These are phyloP conservation scores for Drosophila parthenogenetica DNA, from an alignment of 2,888 invertebrate genomes.

Conservation along the genomic window DNA sequence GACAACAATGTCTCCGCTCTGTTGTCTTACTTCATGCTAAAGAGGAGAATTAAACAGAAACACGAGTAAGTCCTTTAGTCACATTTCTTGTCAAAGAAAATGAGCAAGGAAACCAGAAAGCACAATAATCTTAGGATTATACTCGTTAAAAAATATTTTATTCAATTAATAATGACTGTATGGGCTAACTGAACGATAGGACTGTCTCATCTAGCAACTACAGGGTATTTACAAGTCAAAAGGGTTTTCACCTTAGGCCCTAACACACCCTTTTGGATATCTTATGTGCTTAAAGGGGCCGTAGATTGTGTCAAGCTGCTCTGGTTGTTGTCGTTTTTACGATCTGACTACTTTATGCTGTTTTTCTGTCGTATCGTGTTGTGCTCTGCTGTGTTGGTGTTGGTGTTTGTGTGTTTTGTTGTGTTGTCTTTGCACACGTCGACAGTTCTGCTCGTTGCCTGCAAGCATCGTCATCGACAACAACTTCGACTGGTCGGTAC, in stretches of 20 bases:
- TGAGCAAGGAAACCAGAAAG: no score
- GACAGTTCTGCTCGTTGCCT: conserved; percentile 38
- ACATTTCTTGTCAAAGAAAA: no score
- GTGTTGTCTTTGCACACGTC: conserved; percentile 55
- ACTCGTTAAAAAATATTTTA: no score
- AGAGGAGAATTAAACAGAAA: no score
- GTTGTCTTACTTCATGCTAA: no score
- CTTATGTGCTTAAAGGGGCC: conserved; percentile 40
- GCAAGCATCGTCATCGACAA: conserved; percentile 34
- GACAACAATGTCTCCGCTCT: no score
- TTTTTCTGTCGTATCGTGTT: conserved; percentile 33
- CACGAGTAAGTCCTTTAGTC: no score
- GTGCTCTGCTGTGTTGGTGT: conserved; percentile 2
- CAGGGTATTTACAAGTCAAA: conserved; percentile 34
- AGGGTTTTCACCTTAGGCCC: background rate
- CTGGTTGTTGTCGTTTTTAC: conserved; percentile 60
- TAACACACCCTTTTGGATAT: conserved; percentile 13
- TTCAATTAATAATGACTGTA: no score
- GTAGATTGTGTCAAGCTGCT: conserved; percentile 49
- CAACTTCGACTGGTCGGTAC: conserved; percentile 32
- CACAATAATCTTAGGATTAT: no score
- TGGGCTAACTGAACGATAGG: no score
- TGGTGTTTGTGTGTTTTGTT: conserved; percentile 5
- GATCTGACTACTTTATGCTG: conserved; percentile 52
- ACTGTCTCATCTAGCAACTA: background rate